Percentiles rank a stretch among this genome's conserved stretches.
These are phyloP conservation scores for Hephaestus fuliginosus DNA, from an alignment of 2,797 vertebrate genomes.

Conservation along the genomic window DNA sequence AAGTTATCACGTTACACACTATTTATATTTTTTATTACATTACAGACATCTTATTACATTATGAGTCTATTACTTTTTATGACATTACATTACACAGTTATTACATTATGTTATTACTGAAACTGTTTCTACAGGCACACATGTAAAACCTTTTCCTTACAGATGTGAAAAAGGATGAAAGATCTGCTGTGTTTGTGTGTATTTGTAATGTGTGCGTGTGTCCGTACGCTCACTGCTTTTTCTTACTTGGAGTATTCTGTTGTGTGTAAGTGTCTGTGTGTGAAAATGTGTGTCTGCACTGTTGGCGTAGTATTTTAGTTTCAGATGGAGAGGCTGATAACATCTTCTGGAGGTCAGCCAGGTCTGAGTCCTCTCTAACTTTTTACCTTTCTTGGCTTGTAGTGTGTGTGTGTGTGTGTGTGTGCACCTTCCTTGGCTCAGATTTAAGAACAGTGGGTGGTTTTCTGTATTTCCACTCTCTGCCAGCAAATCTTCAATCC, in stretches of 20 bases:
- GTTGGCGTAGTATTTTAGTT: conserved; percentile 61
- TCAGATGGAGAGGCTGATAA: conserved; percentile 74
- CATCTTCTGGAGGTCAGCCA: conserved; percentile 76
- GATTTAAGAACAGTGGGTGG: conserved; percentile 55
- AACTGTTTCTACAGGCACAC: background rate
- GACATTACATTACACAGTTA: background rate
- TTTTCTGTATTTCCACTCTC: conserved; percentile 64
- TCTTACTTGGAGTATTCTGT: background rate
- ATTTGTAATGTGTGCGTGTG: background rate
- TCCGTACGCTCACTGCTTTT: background rate
- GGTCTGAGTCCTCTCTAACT: conserved; percentile 60
- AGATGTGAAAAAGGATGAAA: background rate
- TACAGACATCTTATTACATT: background rate
- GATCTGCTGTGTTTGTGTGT: background rate
- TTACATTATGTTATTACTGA: background rate
- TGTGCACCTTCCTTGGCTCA: conserved; percentile 43
- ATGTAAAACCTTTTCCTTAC: too few relatives aligned
- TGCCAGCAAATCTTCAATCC: conserved; percentile 37
- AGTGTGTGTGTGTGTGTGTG: conserved; percentile 24
- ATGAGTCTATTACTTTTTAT: conserved; percentile 10
- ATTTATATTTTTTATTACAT: background rate
- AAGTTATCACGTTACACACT: background rate
- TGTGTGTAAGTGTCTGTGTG: background rate
- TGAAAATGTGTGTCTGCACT: conserved; percentile 33
- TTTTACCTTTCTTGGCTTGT: conserved; percentile 62